Conservation (phyloP, 2,113 vertebrate species). For the Acanthochromis polyacanthus region DNA sequence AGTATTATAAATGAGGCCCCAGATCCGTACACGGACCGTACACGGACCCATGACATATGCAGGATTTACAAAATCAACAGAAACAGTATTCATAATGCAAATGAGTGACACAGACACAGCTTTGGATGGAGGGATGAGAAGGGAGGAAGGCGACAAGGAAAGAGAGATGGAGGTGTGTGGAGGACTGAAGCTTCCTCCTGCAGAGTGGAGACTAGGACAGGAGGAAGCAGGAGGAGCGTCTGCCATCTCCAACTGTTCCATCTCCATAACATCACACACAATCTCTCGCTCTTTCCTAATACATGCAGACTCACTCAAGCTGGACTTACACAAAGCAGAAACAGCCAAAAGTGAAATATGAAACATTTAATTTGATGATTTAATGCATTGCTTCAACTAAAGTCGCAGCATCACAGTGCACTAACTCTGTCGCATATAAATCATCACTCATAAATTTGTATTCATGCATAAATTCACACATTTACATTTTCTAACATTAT, state of each 20-base stretch:
- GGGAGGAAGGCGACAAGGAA: conserved; percentile 43
- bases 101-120: conserved; percentile 20
- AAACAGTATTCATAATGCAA: conserved; percentile 9
- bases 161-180: conserved; percentile 64
- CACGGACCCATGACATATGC: too few species aligned
- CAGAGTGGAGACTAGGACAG: conserved; percentile 67
- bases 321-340: conserved; percentile 44
- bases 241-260: conserved; percentile 77
- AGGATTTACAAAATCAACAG: background rate
- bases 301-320: conserved; percentile 39
- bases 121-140: conserved; percentile 42
- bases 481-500: conserved; percentile 41
- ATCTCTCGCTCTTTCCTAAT: conserved; percentile 41
- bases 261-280: conserved; percentile 39
- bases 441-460: conserved; percentile 13
- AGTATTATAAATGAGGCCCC: too few species aligned
- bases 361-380: conserved; percentile 59
- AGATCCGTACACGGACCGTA: too few species aligned
- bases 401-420: conserved; percentile 22
- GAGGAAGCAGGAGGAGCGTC: conserved; percentile 71
- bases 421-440: conserved; percentile 30
- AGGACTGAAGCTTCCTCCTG: conserved; percentile 61
- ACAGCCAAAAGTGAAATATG: conserved; percentile 53
- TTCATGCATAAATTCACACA: conserved; percentile 4
- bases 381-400: conserved; percentile 43